A percentile compares a stretch with the other conserved stretches of the same genome.
Conservation (phyloP, 1,140 invertebrate species). For the Tenebrio molitor region DNA sequence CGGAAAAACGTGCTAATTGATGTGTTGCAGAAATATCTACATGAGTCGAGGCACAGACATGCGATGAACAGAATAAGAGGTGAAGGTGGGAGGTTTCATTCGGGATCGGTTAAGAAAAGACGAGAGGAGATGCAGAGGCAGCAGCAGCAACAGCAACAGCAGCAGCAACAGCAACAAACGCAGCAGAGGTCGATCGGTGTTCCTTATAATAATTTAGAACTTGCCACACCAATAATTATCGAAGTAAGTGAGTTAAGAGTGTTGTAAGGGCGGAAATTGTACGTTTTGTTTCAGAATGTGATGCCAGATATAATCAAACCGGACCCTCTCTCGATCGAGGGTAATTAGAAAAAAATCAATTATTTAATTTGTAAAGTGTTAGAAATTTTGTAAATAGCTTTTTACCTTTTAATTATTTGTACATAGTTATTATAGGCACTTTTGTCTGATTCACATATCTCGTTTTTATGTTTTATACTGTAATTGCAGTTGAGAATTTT, state of each 20-base stretch:
- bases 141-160: conserved; percentile 59
- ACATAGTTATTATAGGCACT: conserved; percentile 29
- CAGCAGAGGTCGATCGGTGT: conserved; percentile 60
- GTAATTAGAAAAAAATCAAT: conserved; percentile 20
- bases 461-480: conserved; percentile 34
- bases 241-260: conserved; percentile 57
- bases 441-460: conserved; percentile 25
- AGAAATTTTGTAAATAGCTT: conserved; percentile 30
- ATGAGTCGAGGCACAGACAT: conserved; percentile 97
- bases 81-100: conserved; percentile 96
- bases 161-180: conserved; percentile 59
- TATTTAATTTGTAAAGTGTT: conserved; percentile 25
- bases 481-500: background rate
- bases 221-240: conserved; percentile 63
- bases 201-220: conserved; percentile 58
- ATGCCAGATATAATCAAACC: conserved; percentile 61
- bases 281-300: conserved; percentile 58
- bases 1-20: background rate
- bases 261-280: conserved; percentile 1
- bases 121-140: conserved; percentile 61
- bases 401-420: conserved; percentile 15
- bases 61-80: conserved; percentile 98
- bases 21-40: conserved; percentile 94
- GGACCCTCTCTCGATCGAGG: conserved; percentile 53
- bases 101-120: conserved; percentile 77